phyloP scores from a whole-genome alignment of 1,140 invertebrate genomes.

The Drosophila paulistorum region DNA sequence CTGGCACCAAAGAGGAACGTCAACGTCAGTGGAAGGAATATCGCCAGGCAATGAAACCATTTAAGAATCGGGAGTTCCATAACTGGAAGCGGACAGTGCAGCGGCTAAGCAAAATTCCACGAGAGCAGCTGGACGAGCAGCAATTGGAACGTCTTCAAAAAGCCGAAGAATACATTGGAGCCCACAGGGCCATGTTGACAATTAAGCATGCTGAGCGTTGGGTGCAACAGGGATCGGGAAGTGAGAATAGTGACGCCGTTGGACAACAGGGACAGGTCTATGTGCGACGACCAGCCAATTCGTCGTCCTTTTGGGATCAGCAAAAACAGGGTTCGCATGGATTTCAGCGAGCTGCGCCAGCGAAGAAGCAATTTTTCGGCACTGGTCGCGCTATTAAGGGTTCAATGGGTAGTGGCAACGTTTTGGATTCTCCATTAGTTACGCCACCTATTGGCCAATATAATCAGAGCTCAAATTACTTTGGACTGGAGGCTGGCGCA shows the following conservation, averaged over 20 bases:
- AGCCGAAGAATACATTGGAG: constrained; percentile 66
- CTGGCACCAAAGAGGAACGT: constrained; percentile 69
- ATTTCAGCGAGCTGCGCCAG: constrained; percentile 18
- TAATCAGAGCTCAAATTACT: constrained; percentile 13
- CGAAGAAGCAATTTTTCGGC: constrained; percentile 42
- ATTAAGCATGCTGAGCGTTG: constrained; percentile 71
- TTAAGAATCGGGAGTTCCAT: constrained; percentile 76
- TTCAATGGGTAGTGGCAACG: not conserved
- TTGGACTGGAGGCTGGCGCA: constrained; percentile 14
- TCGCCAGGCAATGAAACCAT: constrained; percentile 74
- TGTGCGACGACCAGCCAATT: constrained; percentile 41
- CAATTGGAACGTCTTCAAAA: constrained; percentile 58
- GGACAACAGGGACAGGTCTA: constrained; percentile 42
- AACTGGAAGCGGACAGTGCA: constrained; percentile 73
- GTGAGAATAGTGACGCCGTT: not conserved
- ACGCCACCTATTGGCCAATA: constrained; percentile 19
- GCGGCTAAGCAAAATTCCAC: constrained; percentile 66
- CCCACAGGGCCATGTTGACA: constrained; percentile 73
- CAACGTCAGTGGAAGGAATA: constrained; percentile 74
- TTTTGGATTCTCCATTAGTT: constrained; percentile 16
- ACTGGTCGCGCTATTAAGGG: constrained; percentile 66
- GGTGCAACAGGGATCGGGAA: constrained; percentile 55
- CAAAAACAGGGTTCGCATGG: constrained; percentile 26
- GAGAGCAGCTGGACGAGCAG: constrained; percentile 63
- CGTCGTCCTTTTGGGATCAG: constrained; percentile 38